Conservation (phyloP, 2,113 vertebrate genomes). For the Barnardius zonarius region DNA sequence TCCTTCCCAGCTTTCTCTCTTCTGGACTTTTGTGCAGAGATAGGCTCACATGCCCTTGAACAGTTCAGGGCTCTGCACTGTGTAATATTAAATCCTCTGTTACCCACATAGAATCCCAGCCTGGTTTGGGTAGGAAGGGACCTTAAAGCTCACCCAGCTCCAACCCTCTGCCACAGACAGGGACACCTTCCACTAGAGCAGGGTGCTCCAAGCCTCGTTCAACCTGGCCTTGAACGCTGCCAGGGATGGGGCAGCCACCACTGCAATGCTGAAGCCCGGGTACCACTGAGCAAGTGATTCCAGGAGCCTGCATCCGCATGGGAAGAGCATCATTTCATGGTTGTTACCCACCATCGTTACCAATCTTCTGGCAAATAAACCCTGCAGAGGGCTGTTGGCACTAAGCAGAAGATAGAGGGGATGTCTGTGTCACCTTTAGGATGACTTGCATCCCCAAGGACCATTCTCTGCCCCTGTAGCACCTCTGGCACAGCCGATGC, state of each 20-base stretch:
- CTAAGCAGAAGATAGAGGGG: background rate
- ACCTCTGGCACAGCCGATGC: background rate
- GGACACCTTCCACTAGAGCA: background rate
- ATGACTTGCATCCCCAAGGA: background rate
- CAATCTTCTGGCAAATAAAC: background rate
- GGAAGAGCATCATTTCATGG: background rate
- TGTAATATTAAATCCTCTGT: background rate
- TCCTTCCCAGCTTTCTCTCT: background rate
- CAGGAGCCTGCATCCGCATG: background rate
- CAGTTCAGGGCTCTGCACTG: background rate
- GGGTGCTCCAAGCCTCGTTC: background rate
- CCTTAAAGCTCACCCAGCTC: background rate
- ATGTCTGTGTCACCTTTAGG: background rate
- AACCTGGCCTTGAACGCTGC: background rate
- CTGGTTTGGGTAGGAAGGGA: background rate
- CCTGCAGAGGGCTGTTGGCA: background rate
- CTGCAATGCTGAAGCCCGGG: background rate
- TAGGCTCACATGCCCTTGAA: background rate
- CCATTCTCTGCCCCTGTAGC: accelerated
- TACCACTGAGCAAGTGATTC: background rate
- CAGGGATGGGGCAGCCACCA: background rate
- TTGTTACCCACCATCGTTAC: accelerated
- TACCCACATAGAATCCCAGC: background rate
- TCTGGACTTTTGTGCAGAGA: background rate
- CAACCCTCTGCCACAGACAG: background rate